These are phyloP conservation scores for Pandemis cinnamomeana DNA, from an alignment of 2,888 invertebrate genomes.

Conservation along the genomic window DNA sequence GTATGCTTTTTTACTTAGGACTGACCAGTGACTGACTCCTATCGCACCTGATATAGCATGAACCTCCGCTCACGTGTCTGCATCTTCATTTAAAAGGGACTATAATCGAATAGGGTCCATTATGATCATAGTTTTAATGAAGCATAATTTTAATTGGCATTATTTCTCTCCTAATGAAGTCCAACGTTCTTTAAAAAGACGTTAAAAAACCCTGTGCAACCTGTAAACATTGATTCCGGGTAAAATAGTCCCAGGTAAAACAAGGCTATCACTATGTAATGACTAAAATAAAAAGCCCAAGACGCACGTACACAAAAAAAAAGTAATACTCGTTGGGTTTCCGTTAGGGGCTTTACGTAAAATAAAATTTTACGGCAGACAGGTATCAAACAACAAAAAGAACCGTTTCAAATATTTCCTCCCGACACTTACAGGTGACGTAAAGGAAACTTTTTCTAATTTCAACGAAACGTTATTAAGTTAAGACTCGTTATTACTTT, in stretches of 20 bases:
- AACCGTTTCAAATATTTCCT: conserved; percentile 46
- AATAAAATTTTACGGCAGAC: conserved; percentile 43
- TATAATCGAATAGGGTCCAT: no score
- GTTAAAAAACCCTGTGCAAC: background rate
- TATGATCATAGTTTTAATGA: no score
- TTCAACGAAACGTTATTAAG: conserved; percentile 46
- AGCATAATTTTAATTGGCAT: no score
- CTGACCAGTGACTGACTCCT: no score
- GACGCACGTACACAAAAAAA: conserved; percentile 28
- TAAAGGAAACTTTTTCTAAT: conserved; percentile 52
- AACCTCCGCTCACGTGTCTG: no score
- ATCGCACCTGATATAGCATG: no score
- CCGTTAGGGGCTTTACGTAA: conserved; percentile 21
- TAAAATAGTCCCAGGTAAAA: background rate
- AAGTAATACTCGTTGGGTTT: conserved; percentile 22
- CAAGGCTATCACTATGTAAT: conserved; percentile 20
- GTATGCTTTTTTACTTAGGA: no score
- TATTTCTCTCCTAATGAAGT: background rate
- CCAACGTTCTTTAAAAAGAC: background rate
- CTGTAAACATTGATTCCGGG: background rate
- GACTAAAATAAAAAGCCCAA: conserved; percentile 30
- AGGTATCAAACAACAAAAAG: conserved; percentile 44
- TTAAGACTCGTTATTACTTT: conserved; percentile 38
- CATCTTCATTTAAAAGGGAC: no score
- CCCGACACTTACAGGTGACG: conserved; percentile 46